Evolutionary conservation across 2,113 vertebrate species (phyloP), one percentile per base, ranked within the genome.

Genomic region (Aleadryas rufinucha): DNA sequence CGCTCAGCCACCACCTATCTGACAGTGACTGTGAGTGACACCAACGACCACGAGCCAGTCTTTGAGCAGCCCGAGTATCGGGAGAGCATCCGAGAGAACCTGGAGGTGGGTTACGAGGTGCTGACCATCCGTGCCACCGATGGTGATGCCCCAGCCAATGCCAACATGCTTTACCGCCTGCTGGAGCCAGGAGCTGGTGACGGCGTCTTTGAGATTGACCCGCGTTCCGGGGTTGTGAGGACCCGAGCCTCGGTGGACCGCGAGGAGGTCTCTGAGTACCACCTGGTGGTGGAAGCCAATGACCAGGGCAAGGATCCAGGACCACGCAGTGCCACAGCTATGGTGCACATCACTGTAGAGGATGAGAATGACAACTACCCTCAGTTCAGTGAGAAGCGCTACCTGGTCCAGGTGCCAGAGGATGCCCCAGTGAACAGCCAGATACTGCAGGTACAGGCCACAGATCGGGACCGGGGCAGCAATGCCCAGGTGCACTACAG

Each of bases 361-460:
- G 99, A 99, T 6, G 99, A 99, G 91, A 99, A 99, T 0, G 99
- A 99, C 97, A 99, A 99, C 97, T 99, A 98, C 89, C 99, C 99
- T 1, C 99, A 99, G 98, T 99, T 99, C 96, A 99, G 98, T 7
- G 98, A 99, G 96, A 99, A 99, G 87, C 98, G 98, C 63, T 99
- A 99, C 5, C 97, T 99, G 30, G 98, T 99, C 2, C 98, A 98
- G 91, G 98, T 99, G 84, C 98, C 98, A 0, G 99, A 99, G 94
- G 99, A 99, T 2, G 98, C 99, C 56, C 97, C 97, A 0, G 98
- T 99, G 39, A 99, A 99, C 97, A 99, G 98, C 11, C 98, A 99
- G 33, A 98, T 99, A 78, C 97, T 99, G 68, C 98, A 99, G 50
- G 99, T 99, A 37, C 98, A 98, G 92, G 99, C 99, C 37, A 99